Conservation (phyloP, 35 echinoderm and acorn worm genomes). For the Anneissia japonica region DNA sequence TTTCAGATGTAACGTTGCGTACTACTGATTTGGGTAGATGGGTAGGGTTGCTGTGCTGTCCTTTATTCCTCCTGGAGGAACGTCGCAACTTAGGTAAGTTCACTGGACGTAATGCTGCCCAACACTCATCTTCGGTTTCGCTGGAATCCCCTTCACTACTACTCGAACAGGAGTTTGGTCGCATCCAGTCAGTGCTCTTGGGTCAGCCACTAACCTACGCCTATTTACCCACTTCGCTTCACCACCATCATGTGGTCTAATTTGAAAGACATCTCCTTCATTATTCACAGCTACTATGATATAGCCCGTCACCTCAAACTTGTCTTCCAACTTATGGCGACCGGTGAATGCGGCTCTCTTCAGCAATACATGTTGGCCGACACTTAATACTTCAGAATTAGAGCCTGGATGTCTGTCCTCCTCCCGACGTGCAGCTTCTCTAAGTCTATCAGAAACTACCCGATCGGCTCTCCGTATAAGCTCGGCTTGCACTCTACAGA, state of each 20-base stretch:
- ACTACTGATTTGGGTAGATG: too few relatives aligned
- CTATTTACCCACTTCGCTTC: not conserved
- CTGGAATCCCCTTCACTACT: too few relatives aligned
- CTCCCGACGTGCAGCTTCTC: not conserved
- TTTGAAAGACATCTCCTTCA: slow-evolving; percentile 4
- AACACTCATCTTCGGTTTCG: too few relatives aligned
- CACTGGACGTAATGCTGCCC: too few relatives aligned
- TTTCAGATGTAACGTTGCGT: too few relatives aligned
- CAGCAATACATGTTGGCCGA: not conserved
- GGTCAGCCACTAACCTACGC: not conserved
- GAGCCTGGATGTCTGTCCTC: not conserved
- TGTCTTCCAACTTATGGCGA: slow-evolving; percentile 14
- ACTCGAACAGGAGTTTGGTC: too few relatives aligned
- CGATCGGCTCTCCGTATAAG: not conserved
- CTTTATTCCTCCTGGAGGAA: too few relatives aligned
- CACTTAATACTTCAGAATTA: not conserved
- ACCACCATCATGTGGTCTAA: not conserved
- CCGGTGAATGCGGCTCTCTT: not conserved
- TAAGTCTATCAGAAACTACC: not conserved
- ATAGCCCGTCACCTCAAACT: not conserved
- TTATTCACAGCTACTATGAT: slow-evolving; percentile 10
- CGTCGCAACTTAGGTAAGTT: too few relatives aligned
- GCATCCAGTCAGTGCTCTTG: not conserved
- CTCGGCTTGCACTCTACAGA: not conserved
- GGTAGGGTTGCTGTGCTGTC: too few relatives aligned